Base-by-base conservation (phyloP, 2,113 vertebrate genomes). In the Balaeniceps rex region DNA sequence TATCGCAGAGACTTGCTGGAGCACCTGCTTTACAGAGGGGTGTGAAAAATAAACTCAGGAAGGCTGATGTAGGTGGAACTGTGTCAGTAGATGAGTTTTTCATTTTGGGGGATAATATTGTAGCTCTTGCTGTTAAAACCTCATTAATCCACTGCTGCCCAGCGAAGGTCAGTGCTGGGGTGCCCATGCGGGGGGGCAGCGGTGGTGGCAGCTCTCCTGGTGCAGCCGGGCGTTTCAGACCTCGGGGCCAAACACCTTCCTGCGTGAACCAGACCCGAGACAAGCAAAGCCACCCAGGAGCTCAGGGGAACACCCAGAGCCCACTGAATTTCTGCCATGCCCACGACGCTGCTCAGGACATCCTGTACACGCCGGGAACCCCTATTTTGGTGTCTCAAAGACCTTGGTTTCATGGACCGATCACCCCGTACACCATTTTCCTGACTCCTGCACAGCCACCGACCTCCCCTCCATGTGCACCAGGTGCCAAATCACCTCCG, bases 131-230 rank as follows among this genome's bases (percentile, higher is more conserved):
- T 78, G n/a, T 31, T 57, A 52, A 57, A 65, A 57, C 69, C 49
- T 42, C 60, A 15, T 26, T 31, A 55, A 68, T 21, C n/a, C 15
- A 3, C n/a, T 9, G 24, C 38, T 46, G 29, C 46, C 65, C 34
- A 58, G 51, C 2, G 2, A 51, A 38, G 40, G 25, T 19, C 1
- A 1, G 60, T 49, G 46, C 46, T 33, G 51, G 36, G 55, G 33
- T 19, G 12, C 65, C 65, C 33, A 26, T 12, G 44, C 0, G 1
- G 36, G 47, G 47, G 42, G 44, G 25, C 1, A 1, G 66, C 0
- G 1, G 38, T 3, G 22, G 31, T 64, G 19, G 42, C 54, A 82
- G 52, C 34, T 54, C 24, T 65, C 11, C 5, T 1, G 2, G 26
- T 46, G 28, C 57, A 71, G 34, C 18, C 26, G 9, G 28, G 18